A percentile compares a stretch with the other conserved stretches of the same genome.
phyloP scores from a whole-genome alignment of 2,888 invertebrate species.

The Cepaea hortensis region DNA sequence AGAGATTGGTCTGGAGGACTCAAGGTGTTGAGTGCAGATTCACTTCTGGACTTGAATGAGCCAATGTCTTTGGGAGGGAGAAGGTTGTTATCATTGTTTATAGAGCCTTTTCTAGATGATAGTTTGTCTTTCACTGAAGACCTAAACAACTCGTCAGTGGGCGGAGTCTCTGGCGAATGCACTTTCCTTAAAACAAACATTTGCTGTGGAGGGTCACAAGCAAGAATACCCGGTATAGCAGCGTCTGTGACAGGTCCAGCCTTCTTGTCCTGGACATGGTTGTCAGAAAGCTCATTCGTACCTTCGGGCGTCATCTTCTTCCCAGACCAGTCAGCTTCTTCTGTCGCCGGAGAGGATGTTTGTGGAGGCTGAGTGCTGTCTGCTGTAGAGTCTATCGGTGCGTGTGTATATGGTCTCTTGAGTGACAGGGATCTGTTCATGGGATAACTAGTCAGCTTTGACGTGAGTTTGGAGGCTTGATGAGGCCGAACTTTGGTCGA shows the following conservation, averaged over 20 bases:
- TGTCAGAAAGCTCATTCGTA: not conserved
- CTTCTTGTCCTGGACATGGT: not conserved
- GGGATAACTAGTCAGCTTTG: not conserved
- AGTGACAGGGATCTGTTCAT: not conserved
- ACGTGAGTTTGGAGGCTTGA: not conserved
- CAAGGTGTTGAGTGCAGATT: constrained; percentile 13
- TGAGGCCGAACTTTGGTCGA: too few relatives aligned
- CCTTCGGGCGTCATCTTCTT: too few relatives aligned
- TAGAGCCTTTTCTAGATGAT: not conserved
- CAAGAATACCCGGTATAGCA: not conserved
- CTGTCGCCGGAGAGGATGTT: not conserved
- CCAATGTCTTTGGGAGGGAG: constrained; percentile 11
- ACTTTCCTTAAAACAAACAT: constrained; percentile 21
- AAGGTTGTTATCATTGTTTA: not conserved
- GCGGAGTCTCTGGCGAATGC: not conserved
- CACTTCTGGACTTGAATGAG: constrained; percentile 15
- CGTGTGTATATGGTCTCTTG: not conserved
- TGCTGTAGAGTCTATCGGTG: not conserved
- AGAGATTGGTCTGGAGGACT: not conserved
- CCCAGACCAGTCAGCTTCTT: not conserved
- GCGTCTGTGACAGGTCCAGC: not conserved
- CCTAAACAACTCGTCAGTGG: not conserved
- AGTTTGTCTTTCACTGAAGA: not conserved
- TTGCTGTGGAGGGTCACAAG: not conserved
- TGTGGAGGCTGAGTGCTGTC: not conserved